phyloP scores from a whole-genome alignment of 2,113 vertebrate genomes.

The Tursiops truncatus region DNA sequence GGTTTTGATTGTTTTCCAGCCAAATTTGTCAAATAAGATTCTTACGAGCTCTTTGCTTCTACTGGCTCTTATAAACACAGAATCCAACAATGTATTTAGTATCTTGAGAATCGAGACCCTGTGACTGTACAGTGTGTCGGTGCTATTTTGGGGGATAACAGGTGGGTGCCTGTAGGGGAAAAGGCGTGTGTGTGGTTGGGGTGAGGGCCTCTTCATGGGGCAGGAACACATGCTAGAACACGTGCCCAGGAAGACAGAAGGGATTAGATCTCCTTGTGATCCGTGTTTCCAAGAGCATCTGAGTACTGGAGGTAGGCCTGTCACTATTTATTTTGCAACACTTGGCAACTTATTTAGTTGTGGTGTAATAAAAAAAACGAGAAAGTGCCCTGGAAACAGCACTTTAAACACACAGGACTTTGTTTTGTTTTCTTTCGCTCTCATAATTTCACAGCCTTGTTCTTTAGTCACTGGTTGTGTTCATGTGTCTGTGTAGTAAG shows the following conservation, averaged over 20 bases:
- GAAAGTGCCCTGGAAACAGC: neutral
- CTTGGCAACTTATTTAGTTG: neutral
- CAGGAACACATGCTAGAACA: neutral
- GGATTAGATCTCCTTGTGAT: neutral
- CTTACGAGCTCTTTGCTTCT: neutral
- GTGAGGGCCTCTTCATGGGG: neutral
- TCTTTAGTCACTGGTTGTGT: neutral
- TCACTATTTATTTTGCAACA: neutral
- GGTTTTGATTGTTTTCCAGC: neutral
- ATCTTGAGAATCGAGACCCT: neutral
- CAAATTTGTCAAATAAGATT: neutral
- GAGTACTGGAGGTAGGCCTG: neutral
- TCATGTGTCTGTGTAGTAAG: neutral
- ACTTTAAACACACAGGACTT: neutral
- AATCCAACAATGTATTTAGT: neutral
- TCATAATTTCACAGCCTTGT: neutral
- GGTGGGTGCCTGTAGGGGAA: neutral
- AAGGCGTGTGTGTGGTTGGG: neutral
- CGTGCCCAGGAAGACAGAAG: neutral
- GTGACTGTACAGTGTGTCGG: neutral
- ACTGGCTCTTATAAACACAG: neutral
- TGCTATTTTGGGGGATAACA: slow-evolving; percentile 58
- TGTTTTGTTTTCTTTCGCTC: neutral
- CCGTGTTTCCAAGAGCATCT: neutral
- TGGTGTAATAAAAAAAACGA: neutral